Percentiles rank a stretch among this genome's conserved stretches.
These are phyloP conservation scores for Barnardius zonarius DNA, from an alignment of 2,113 vertebrate species.

Conservation along the genomic window DNA sequence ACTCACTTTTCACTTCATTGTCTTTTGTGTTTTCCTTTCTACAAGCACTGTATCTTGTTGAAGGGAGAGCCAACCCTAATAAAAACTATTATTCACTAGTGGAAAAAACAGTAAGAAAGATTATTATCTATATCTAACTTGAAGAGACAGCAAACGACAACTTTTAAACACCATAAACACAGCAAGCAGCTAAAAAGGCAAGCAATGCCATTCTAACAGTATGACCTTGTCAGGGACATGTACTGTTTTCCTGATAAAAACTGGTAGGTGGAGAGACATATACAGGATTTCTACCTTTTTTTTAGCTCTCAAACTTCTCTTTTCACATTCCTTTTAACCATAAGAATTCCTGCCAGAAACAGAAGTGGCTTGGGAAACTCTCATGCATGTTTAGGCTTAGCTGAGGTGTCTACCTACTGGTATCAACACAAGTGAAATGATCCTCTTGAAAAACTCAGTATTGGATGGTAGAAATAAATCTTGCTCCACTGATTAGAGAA, in stretches of 20 bases:
- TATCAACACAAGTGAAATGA: neutral
- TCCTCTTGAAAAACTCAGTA: neutral
- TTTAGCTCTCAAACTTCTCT: neutral
- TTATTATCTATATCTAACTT: neutral
- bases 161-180: neutral
- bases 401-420: neutral
- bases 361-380: neutral
- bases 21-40: conserved; percentile 45
- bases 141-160: neutral
- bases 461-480: neutral
- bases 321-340: neutral
- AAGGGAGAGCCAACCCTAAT: neutral
- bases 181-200: neutral
- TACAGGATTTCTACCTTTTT: neutral
- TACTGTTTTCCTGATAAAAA: neutral
- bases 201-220: neutral
- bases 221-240: neutral
- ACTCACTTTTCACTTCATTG: conserved; percentile 28
- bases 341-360: neutral
- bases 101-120: neutral
- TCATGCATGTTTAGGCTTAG: neutral
- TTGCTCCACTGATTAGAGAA: neutral
- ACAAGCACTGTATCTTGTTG: neutral
- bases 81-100: neutral
- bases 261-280: neutral